Base-by-base conservation (phyloP, 35 echinoderm and acorn worm species). In the Ophioderma brevispina region DNA sequence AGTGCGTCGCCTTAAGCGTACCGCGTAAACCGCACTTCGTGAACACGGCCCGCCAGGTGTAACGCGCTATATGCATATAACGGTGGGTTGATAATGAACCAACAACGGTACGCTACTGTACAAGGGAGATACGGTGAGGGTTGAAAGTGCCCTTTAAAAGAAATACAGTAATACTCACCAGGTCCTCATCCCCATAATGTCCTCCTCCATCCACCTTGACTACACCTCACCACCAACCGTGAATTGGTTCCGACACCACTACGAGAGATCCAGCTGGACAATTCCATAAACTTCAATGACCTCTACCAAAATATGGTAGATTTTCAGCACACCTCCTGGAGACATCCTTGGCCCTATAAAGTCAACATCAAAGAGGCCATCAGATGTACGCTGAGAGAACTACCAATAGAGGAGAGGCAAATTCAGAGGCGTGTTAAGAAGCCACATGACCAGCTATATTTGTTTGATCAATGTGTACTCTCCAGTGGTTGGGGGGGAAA, bases 121-220 rank as follows among this genome's bases (percentile, higher is more conserved):
- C n/a, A n/a, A n/a, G n/a, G n/a, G n/a, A n/a, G n/a, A n/a, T n/a
- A n/a, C n/a, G n/a, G n/a, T n/a, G n/a, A n/a, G n/a, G n/a, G n/a
- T n/a, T n/a, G n/a, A n/a, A n/a, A n/a, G n/a, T n/a, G n/a, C n/a
- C n/a, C n/a, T n/a, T n/a, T n/a, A n/a, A n/a, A n/a, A n/a, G n/a
- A n/a, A n/a, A n/a, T n/a, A n/a, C n/a, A n/a, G n/a, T n/a, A n/a
- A n/a, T n/a, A n/a, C n/a, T n/a, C 41, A 46, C 95, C 95, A 83
- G 95, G 91, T 37, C 91, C 95, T 64, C 37, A 41, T 94, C 91
- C 13, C 77, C 78, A 25, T 31, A 35, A 90, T 94, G 56, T 49
- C 95, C 95, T 35, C 95, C 95, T 41, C 75, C 78, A 76, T 32
- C 76, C 23, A 94, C 91, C 36, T 18, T 88, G 1, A 90, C n/a